Evolutionary conservation across 1,140 invertebrate genomes (phyloP).

Genomic region (Ceratina japonica): DNA sequence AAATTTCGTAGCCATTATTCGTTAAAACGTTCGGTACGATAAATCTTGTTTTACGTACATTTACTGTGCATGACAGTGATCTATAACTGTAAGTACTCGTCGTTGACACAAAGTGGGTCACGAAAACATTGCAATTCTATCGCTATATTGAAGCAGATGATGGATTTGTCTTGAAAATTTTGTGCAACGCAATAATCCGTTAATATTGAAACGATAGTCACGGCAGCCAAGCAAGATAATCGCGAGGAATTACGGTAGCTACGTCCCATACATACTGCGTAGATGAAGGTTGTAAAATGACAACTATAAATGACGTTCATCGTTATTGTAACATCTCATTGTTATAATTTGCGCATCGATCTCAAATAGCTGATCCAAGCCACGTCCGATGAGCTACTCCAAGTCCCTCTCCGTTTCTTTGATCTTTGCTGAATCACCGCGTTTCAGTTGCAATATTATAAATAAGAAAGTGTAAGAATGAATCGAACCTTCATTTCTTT

Average conservation of each 20-base stretch:
- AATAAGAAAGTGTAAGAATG: neutral
- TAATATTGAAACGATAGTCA: neutral
- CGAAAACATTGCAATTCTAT: neutral
- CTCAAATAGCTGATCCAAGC: neutral
- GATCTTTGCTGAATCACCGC: neutral
- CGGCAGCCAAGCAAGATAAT: neutral
- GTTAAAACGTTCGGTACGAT: neutral
- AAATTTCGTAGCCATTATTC: neutral
- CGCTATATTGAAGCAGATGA: neutral
- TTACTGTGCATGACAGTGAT: too few relatives aligned
- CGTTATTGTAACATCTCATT: neutral
- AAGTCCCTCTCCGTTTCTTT: neutral
- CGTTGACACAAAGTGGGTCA: neutral
- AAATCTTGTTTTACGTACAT: too few relatives aligned
- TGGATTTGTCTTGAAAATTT: neutral
- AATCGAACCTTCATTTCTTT: neutral
- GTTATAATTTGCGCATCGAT: slow-evolving; percentile 4
- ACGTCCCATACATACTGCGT: neutral
- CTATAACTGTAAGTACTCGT: too few relatives aligned
- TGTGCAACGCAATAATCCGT: neutral
- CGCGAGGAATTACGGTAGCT: neutral
- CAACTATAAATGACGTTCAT: neutral
- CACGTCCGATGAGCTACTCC: too few relatives aligned
- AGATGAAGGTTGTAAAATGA: slow-evolving; percentile 12
- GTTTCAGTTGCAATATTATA: too few relatives aligned